Base-by-base conservation (phyloP, 2,888 invertebrate genomes). In the Aporophyla nigra region DNA sequence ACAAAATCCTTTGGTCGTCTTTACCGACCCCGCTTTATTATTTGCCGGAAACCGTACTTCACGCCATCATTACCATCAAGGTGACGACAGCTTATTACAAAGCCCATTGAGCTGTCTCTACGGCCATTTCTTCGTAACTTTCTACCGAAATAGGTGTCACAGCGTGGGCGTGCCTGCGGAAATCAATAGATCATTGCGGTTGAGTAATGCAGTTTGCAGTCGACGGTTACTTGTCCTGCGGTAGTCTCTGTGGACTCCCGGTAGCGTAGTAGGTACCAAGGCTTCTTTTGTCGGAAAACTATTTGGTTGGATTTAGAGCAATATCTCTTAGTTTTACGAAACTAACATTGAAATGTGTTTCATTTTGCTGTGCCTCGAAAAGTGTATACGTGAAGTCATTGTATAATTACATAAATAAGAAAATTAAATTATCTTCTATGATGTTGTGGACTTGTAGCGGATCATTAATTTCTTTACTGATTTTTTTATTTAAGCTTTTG, bases 101-200 rank as follows among this genome's bases (percentile, higher is more conserved):
- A 58, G 54, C 66, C 82, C 59, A 73, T 62, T 67, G 67, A 77
- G 16, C n/a, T 58, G 59, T 56, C 62, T 76, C 14, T 9, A 14
- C 65, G 24, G 73, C 19, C 68, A 83, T 74, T 83, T 84, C 86
- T 85, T 63, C n/a, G 69, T 54, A 71, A 84, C 78, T 84, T 84
- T 84, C 83, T 83, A 75, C 67, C 73, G 53, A 76, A 76, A 74
- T 69, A 76, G 61, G 62, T 82, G 74, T 78, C 76, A 83, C 53
- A 49, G 65, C 16, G 75, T 51, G 80, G 80, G 71, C 76, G 71
- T 72, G 66, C 61, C 74, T 85, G 78, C 87, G 75, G 81, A 80
- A 87, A 87, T 85, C 80, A 77, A 83, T 87, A 79, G 78, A 79
- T 81, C 76, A 81, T 87, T 87, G 76, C 70, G 86, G 87, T 85